phyloP scores from a whole-genome alignment of 2,113 vertebrate species.

The Epinephelus fuscoguttatus region DNA sequence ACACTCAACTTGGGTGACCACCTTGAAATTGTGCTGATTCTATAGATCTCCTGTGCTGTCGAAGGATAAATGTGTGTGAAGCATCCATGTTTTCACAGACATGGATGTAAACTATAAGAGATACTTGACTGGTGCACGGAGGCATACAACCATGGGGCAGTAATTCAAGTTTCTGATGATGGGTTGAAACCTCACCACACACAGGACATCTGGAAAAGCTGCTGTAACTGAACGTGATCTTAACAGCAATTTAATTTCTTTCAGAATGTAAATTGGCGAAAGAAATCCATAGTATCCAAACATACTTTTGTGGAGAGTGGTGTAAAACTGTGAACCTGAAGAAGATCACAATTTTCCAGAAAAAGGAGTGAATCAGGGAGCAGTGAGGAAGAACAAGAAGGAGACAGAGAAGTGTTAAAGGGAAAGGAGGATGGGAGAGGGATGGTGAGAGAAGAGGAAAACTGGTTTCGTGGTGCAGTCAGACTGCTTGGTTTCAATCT shows the following conservation, averaged over 20 bases:
- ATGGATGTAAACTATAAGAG: too few species aligned
- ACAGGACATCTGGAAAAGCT: background rate
- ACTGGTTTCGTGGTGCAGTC: conserved; percentile 1
- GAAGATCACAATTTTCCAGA: background rate
- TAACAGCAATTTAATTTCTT: background rate
- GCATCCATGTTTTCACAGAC: too few species aligned
- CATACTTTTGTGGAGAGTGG: background rate
- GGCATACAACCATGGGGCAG: too few species aligned
- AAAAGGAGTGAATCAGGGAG: background rate
- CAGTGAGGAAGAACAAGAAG: background rate
- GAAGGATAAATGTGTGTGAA: too few species aligned
- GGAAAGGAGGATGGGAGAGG: background rate
- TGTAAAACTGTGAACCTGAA: background rate
- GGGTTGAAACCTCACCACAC: background rate
- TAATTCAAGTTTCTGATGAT: too few species aligned
- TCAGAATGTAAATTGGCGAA: background rate
- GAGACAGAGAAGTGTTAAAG: background rate
- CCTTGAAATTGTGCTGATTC: too few species aligned
- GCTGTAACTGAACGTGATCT: too few species aligned
- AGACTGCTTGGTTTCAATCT: background rate
- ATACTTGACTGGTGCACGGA: too few species aligned
- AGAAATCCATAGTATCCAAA: background rate
- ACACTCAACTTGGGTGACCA: too few species aligned
- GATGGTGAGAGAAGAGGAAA: background rate
- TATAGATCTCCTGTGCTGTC: too few species aligned